Evolutionary conservation across 2,113 vertebrate species (phyloP), one percentile per base, ranked within the genome.

Genomic region (Sander vitreus): DNA sequence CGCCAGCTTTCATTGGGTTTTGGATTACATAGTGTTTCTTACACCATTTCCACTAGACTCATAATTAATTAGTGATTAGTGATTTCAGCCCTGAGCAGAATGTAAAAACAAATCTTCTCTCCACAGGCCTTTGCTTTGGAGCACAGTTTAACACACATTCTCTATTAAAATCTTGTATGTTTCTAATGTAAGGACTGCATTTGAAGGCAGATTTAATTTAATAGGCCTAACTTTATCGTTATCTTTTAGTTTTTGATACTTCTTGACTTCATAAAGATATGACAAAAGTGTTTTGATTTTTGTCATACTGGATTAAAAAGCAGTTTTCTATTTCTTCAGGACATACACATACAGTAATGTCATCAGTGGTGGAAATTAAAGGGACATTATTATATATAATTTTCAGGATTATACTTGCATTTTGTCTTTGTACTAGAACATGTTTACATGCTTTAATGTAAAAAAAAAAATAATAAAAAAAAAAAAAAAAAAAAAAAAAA

Each of bases 51-150:
- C 73, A 71, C 58, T 45, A 27, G 57, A 53, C 53, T 63, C 50
- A 14, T 86, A 84, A 91, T 90, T 83, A 88, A 88, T 90, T 78
- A 81, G 57, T 83, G 59, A 85, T 88, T 76, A 81, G 68, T 79
- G 73, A 78, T 85, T 88, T 84, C 27, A 65, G 74, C 58, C 80
- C 21, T 67, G 76, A 74, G 57, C 21, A 60, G 51, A 71, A 78
- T 84, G 78, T 75, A 30, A 73, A 84, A 74, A 23, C 18, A 18
- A 50, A 69, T 80, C 51, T 68, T 19, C 54, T 73, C 48, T 54
- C 14, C 0, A 1, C 63, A 43, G n/a, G 18, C 30, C 19, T 76
- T 76, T 70, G 5, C 50, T 72, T 48, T 62, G 43, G 36, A 81
- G 78, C 30, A 43, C 55, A 48, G 45, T 77, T 75, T 18, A 58